A percentile compares a stretch with the other conserved stretches of the same genome.
Evolutionary conservation across 2,797 vertebrate genomes (phyloP).

Genomic region (Onychomys torridus): DNA sequence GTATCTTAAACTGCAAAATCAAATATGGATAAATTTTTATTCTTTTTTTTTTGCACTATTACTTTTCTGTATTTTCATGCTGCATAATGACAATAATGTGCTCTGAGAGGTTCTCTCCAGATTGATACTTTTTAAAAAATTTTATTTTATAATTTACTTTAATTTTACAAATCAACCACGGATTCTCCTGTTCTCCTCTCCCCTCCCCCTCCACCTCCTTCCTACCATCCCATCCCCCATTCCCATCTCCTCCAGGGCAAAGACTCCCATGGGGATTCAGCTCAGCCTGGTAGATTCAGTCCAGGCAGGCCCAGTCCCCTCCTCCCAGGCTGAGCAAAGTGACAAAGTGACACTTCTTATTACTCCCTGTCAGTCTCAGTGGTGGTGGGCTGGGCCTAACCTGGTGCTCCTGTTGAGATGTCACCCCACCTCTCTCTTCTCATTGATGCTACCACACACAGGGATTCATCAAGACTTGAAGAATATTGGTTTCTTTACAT

Average conservation of each 20-base stretch:
- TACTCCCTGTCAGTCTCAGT: rapidly evolving
- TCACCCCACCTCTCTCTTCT: rapidly evolving
- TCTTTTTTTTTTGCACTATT: not conserved
- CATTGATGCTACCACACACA: not conserved
- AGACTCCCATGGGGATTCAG: too few species aligned
- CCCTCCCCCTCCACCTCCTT: too few species aligned
- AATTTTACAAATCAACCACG: too few species aligned
- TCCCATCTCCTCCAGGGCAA: too few species aligned
- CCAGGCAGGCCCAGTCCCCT: too few species aligned
- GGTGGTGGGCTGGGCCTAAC: not conserved
- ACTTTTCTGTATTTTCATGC: not conserved
- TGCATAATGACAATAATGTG: not conserved
- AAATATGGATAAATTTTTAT: not conserved
- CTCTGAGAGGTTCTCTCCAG: not conserved
- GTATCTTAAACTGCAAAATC: not conserved
- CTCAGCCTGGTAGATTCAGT: too few species aligned
- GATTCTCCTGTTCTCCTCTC: too few species aligned
- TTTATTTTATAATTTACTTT: too few species aligned
- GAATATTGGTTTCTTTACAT: not conserved
- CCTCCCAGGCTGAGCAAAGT: too few species aligned
- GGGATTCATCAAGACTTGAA: not conserved
- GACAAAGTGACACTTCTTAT: not conserved
- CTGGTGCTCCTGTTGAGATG: not conserved
- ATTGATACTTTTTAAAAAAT: not conserved
- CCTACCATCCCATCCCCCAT: too few species aligned